phyloP scores from a whole-genome alignment of 2,797 vertebrate species.

The Mormyrus proboscirostris region DNA sequence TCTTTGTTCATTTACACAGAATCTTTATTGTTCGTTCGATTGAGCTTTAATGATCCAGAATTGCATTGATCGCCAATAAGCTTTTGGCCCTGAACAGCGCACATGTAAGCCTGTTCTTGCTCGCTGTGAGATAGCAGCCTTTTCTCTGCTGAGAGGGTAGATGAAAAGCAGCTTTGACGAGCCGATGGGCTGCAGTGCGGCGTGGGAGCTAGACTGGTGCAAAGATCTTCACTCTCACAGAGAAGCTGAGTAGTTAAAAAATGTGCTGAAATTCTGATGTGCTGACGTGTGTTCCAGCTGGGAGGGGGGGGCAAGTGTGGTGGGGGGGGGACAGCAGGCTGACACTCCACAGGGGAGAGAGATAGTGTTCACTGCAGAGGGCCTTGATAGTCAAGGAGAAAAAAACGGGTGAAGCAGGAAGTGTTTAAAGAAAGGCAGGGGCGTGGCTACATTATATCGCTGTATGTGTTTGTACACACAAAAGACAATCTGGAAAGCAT shows the following conservation, averaged over 20 bases:
- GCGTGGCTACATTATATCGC: background rate
- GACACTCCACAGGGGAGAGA: background rate
- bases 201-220: background rate
- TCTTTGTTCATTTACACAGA: background rate
- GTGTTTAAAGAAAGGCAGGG: constrained; percentile 22
- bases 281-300: constrained; percentile 29
- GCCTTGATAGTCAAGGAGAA: constrained; percentile 18
- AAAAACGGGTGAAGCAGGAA: constrained; percentile 26
- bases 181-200: constrained; percentile 24
- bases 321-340: background rate
- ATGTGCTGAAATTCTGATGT: constrained; percentile 31
- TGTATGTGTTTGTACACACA: background rate
- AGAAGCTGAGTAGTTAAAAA: constrained; percentile 13
- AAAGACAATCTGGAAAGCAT: constrained; percentile 24
- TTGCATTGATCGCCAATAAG: background rate
- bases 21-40: background rate
- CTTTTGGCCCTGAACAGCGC: background rate
- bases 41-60: background rate
- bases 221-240: background rate
- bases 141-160: background rate
- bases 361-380: constrained; percentile 2
- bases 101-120: background rate
- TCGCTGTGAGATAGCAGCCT: background rate
- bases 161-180: background rate
- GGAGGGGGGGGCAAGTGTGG: background rate